Evolutionary conservation across 2,797 vertebrate species (phyloP).

Genomic region (Sebastes steindachneri): DNA sequence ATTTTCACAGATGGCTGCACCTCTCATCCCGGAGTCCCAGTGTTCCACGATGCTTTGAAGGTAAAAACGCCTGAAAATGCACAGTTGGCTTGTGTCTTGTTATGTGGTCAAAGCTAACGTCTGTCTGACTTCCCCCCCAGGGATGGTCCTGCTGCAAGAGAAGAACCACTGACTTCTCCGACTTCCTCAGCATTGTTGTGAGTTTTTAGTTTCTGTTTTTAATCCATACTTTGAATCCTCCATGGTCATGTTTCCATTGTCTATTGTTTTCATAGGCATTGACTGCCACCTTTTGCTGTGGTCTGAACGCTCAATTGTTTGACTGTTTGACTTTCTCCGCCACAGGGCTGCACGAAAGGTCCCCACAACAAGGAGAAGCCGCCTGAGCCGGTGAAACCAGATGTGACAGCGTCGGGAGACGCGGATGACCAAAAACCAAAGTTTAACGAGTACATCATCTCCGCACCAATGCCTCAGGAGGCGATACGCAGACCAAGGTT

Average conservation of each 20-base stretch:
- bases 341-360: slow-evolving; percentile 96
- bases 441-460: slow-evolving; percentile 87
- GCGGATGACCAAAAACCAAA: slow-evolving; percentile 77
- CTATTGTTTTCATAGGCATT: slow-evolving; percentile 24
- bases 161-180: slow-evolving; percentile 98
- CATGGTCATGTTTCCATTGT: slow-evolving; percentile 13
- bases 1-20: slow-evolving; percentile 87
- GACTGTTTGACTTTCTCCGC: background rate
- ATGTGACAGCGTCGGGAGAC: slow-evolving; percentile 89
- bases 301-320: background rate
- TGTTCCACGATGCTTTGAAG: slow-evolving; percentile 98
- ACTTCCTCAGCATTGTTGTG: slow-evolving; percentile 96
- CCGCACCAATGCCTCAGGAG: slow-evolving; percentile 89
- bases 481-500: slow-evolving; percentile 93
- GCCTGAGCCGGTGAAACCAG: slow-evolving; percentile 93
- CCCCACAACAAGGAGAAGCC: slow-evolving; percentile 95
- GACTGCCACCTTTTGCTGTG: slow-evolving; percentile 2
- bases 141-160: slow-evolving; percentile 99
- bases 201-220: slow-evolving; percentile 59
- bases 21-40: slow-evolving; percentile 95
- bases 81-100: background rate
- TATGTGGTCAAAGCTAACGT: slow-evolving; percentile 23
- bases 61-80: slow-evolving; percentile 72
- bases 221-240: slow-evolving; percentile 19
- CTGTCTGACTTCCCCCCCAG: slow-evolving; percentile 72